phyloP scores from a whole-genome alignment of 2,113 vertebrate species.

The Podiceps cristatus region DNA sequence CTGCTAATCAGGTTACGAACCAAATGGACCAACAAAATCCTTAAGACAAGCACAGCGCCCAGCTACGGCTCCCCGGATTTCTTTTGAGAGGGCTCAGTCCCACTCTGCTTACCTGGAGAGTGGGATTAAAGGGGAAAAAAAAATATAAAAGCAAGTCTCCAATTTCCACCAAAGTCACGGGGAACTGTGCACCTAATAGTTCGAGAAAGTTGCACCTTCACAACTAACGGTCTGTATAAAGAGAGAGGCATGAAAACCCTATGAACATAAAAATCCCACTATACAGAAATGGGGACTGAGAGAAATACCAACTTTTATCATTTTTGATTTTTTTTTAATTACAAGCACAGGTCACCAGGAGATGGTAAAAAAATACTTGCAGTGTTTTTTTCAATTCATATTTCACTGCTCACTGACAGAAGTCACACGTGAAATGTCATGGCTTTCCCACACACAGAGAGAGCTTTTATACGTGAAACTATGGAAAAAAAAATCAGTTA shows the following conservation, averaged over 20 bases:
- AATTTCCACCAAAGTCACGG: neutral
- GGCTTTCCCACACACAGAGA: neutral
- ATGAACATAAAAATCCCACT: neutral
- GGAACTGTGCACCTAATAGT: neutral
- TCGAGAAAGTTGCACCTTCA: neutral
- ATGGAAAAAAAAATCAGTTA: neutral
- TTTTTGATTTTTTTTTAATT: neutral
- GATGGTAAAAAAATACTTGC: neutral
- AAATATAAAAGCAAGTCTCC: neutral
- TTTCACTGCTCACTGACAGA: neutral
- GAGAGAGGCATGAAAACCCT: neutral
- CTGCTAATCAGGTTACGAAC: neutral
- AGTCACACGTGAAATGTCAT: neutral
- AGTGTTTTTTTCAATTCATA: neutral
- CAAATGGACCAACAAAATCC: neutral
- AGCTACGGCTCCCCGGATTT: neutral
- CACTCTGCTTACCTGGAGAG: neutral
- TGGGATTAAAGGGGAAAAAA: neutral
- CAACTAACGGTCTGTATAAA: neutral
- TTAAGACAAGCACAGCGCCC: neutral
- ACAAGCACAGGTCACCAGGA: neutral
- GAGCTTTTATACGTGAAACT: neutral
- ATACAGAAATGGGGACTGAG: neutral
- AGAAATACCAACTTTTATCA: neutral
- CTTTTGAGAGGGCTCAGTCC: neutral